Base-by-base conservation (phyloP, 2,888 invertebrate genomes). In the Pachliopta kotzebuea region DNA sequence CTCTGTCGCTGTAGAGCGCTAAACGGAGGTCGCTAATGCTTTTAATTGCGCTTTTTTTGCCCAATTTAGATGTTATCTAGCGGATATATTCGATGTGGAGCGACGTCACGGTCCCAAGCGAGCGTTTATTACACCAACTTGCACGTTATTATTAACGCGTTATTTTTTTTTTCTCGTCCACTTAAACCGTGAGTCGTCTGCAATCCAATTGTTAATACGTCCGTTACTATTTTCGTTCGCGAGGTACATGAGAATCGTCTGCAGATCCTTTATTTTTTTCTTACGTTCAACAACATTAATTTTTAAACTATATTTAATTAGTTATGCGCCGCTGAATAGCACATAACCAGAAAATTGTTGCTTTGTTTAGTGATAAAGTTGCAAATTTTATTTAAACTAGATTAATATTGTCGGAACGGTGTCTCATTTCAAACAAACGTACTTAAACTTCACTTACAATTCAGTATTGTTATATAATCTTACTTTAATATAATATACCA, bases 21-120 rank as follows among this genome's bases (percentile, higher is more conserved):
- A 55, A 61, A 55, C 58, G 42, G 58, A 21, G 45, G 54, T 54
- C 54, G 53, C 50, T 56, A 50, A 61, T 54, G 54, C 56, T 58
- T 21, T 57, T 62, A 60, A 60, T 42, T 21, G 45, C 59, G 29
- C 23, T 49, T n/a, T 57, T 61, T 45, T 63, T 31, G 55, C 20
- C 2, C 50, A 59, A 59, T 59, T 55, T 55, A 31, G 63, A 63
- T 63, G 53, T 58, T 63, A 58, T 58, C 63, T 45, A 9, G 9
- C n/a, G 54, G 31, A 55, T 37, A 37, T 58, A 59, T 59, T 55
- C 29, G 31, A 63, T 63, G 26, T 59, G 50, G 55, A 55, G 63
- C 59, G 63, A 63, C 59, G 54, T 64, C 56, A 60, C 56, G 64
- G 26, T 42, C 54, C 26, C 31, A 17, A 24, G 59, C 17, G 17